A percentile compares a stretch with the other conserved stretches of the same genome.
Conservation (phyloP, 2,888 invertebrate genomes). For the Cosmopolites sordidus region DNA sequence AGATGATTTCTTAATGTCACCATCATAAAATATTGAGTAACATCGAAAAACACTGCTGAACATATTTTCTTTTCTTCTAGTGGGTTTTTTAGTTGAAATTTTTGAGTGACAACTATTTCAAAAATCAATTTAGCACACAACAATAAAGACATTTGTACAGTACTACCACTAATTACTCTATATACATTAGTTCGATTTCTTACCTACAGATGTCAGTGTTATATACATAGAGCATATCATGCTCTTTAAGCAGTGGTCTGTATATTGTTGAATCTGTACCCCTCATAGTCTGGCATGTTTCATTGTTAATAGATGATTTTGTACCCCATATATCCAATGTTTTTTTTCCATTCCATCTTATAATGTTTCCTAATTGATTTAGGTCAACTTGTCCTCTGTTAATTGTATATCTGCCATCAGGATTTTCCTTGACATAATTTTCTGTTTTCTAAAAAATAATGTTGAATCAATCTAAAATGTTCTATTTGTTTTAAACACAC, state of each 20-base stretch:
- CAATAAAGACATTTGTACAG: too few species aligned
- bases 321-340: constrained; percentile 43
- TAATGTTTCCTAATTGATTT: constrained; percentile 49
- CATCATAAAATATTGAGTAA: too few species aligned
- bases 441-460: constrained; percentile 34
- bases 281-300: constrained; percentile 50
- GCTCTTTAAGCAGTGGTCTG: constrained; percentile 56
- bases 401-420: constrained; percentile 53
- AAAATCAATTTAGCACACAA: too few species aligned
- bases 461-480: too few species aligned
- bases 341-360: constrained; percentile 45
- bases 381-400: constrained; percentile 52
- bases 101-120: too few species aligned
- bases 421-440: constrained; percentile 33
- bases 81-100: too few species aligned
- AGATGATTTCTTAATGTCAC: too few species aligned
- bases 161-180: too few species aligned
- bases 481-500: too few species aligned
- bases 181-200: too few species aligned
- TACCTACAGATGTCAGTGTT: constrained; percentile 67
- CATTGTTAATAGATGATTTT: constrained; percentile 34
- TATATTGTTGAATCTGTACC: constrained; percentile 59
- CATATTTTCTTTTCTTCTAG: too few species aligned
- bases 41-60: too few species aligned
- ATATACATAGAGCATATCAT: constrained; percentile 52